Evolutionary conservation across 2,113 vertebrate genomes (phyloP), one percentile per base, ranked within the genome.

Genomic region (Phodopus roborovskii): DNA sequence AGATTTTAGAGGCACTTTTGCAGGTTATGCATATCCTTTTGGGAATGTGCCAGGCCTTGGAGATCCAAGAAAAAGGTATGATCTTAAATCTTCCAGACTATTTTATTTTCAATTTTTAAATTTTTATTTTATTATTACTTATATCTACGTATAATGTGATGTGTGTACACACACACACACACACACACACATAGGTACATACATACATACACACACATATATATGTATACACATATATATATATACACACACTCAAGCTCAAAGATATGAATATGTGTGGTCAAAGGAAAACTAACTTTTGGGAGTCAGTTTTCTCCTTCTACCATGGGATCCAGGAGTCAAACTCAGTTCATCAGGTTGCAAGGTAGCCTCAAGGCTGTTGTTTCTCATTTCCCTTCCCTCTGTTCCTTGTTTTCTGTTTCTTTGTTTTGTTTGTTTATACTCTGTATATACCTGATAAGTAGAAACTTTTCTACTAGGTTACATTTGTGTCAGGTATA

Each of bases 61-160:
- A 99, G 97, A 99, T 99, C 96, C 99, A 99, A 3, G 99, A 99
- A 97, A 99, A 99, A 99, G 99, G 99, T 99, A 99, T 33, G 42
- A 56, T 82, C 85, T 28, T 71, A 84, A 39, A 93, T 79, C 53
- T 58, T 58, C 26, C 62, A 84, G 7, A 26, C 7, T 39, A 58
- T 79, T 82, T 91, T 30, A 26, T 39, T 86, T 22, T 84, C 3
- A 45, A 19, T 64, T 64, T 85, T 85, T 66, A 12, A 62, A 58
- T 62, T 62, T 56, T 30, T 33, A 78, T 50, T 58, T 75, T 45
- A 45, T 33, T 60, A 39, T 66, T 64, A 36, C 53, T 53, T 79
- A 17, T 79, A 30, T 83, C 20, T 81, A 36, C 13, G 1, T 58
- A 39, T 82, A 39, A 5, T 17, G n/a, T 81, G 20, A 4, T 20